Evolutionary conservation across 2,113 vertebrate species (phyloP).

Genomic region (Periophthalmodon schlosseri): DNA sequence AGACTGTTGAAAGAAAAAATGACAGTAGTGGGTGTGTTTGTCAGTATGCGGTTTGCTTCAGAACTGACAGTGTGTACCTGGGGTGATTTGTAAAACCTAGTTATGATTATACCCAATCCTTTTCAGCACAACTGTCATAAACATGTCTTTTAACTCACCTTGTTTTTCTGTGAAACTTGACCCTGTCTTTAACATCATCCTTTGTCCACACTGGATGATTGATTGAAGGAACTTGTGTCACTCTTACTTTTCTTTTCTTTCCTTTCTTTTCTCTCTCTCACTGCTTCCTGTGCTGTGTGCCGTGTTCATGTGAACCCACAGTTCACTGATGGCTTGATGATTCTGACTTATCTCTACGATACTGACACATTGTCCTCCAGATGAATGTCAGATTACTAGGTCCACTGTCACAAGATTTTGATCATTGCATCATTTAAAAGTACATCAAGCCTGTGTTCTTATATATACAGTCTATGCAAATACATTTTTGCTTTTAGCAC

Average conservation of each 20-base stretch:
- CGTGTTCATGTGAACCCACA: constrained; percentile 49
- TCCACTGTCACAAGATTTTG: constrained; percentile 66
- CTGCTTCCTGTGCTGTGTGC: constrained; percentile 16
- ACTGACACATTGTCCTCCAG: constrained; percentile 72
- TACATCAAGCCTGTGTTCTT: background rate
- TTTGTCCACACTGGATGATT: constrained; percentile 25
- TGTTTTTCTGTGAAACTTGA: constrained; percentile 38
- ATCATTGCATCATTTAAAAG: constrained; percentile 72
- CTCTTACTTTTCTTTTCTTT: constrained; percentile 24
- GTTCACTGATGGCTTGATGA: constrained; percentile 52
- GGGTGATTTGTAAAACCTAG: constrained; percentile 47
- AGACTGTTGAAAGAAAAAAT: background rate
- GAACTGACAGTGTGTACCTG: constrained; percentile 25
- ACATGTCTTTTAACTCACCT: constrained; percentile 33
- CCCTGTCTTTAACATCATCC: constrained; percentile 38
- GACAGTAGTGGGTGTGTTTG: constrained; percentile 8
- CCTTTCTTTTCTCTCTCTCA: constrained; percentile 12
- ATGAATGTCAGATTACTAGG: constrained; percentile 70
- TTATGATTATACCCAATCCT: constrained; percentile 33
- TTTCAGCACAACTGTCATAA: constrained; percentile 47
- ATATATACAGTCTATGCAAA: background rate
- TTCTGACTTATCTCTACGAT: constrained; percentile 37
- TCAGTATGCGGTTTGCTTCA: constrained; percentile 12
- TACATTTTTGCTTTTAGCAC: too few relatives aligned
- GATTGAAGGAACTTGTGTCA: constrained; percentile 34